These are phyloP conservation scores for Pseudomyrmex cubaensis DNA, from an alignment of 1,140 invertebrate genomes.

Conservation along the genomic window DNA sequence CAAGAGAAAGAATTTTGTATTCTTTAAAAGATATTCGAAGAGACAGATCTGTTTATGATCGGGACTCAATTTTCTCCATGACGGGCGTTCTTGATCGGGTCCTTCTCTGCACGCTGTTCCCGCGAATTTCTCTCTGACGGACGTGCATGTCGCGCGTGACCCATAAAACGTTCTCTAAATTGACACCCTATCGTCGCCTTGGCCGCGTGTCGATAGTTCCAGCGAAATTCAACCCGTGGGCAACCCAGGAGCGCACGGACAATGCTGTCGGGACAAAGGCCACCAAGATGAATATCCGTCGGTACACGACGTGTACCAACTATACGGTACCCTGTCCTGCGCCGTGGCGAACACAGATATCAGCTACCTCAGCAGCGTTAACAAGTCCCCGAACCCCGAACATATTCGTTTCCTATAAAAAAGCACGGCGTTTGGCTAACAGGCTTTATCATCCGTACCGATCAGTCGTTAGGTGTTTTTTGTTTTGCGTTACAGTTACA, in stretches of 20 bases:
- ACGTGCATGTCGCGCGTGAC: conserved; percentile 61
- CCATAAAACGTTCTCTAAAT: conserved; percentile 67
- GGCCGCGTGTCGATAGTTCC: conserved; percentile 40
- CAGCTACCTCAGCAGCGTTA: conserved; percentile 64
- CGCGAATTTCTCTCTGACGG: conserved; percentile 50
- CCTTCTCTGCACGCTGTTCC: background rate
- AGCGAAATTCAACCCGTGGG: conserved; percentile 56
- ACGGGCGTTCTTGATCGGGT: background rate
- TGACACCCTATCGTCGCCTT: conserved; percentile 58
- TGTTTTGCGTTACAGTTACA: conserved; percentile 63
- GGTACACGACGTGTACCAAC: conserved; percentile 64
- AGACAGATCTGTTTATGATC: background rate
- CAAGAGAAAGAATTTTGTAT: background rate
- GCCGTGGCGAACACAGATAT: conserved; percentile 71
- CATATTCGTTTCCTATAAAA: conserved; percentile 78
- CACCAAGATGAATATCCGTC: conserved; percentile 69
- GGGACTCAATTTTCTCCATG: conserved; percentile 4
- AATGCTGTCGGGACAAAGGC: conserved; percentile 67
- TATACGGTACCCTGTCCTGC: conserved; percentile 23
- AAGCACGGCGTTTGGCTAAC: conserved; percentile 77
- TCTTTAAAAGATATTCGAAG: background rate
- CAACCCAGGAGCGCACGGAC: conserved; percentile 40
- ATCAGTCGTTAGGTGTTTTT: conserved; percentile 74
- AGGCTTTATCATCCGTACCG: conserved; percentile 73
- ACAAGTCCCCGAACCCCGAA: conserved; percentile 68